Percentiles rank a stretch among this genome's conserved stretches.
phyloP scores from a whole-genome alignment of 1,140 invertebrate species.

The Polypedilum pembai region DNA sequence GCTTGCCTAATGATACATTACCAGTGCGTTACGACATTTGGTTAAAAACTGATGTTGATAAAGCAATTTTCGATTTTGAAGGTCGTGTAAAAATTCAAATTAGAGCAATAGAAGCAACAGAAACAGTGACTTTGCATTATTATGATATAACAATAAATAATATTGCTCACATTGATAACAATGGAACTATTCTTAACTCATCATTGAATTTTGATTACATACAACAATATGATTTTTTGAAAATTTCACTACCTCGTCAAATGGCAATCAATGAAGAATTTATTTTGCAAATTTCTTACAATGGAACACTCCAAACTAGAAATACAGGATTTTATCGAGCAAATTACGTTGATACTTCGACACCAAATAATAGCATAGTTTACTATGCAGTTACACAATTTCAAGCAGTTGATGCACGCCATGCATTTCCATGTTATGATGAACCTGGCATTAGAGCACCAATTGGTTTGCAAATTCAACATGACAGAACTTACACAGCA shows the following conservation, averaged over 20 bases:
- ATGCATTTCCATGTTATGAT: constrained; percentile 55
- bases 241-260: background rate
- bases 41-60: background rate
- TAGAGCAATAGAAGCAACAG: background rate
- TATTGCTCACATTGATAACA: background rate
- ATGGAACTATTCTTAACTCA: background rate
- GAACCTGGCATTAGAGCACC: constrained; percentile 66
- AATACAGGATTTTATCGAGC: background rate
- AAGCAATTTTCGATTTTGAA: background rate
- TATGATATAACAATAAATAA: background rate
- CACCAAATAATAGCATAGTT: background rate
- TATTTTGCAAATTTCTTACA: background rate
- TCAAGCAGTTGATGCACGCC: background rate
- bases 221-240: background rate
- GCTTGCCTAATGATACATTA: background rate
- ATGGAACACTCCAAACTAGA: background rate
- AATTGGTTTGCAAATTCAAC: background rate
- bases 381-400: background rate
- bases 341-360: background rate
- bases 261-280: background rate
- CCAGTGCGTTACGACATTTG: background rate
- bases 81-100: background rate
- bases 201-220: background rate
- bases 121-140: background rate
- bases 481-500: constrained; percentile 19